Evolutionary conservation across 35 echinoderm and acorn worm species (phyloP), one percentile per base, ranked within the genome.

Genomic region (Nesometra sesokonis): DNA sequence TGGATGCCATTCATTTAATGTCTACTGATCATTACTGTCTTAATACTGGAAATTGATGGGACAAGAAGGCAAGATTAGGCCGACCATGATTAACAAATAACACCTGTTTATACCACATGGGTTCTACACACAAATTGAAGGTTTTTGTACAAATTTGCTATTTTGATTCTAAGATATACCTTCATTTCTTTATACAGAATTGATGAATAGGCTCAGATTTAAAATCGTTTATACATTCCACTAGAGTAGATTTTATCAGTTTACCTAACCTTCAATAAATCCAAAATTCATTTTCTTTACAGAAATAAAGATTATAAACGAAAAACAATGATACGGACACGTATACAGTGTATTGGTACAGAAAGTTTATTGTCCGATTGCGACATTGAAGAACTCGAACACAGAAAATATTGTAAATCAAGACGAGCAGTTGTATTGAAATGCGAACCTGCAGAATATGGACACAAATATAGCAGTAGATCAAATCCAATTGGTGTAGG

Each of bases 351-450:
- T 80, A 76, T 57, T 0, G 94, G 94, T n/a, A 85, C 77, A 0
- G 94, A 97, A 77, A 81, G n/a, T 40, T 32, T 82, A 34, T 36
- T 97, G 9, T 82, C 85, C 23, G 86, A 85, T 32, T 97, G 94
- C 77, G 80, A 77, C 4, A 36, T 93, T 31, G 85, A 90, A 0
- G 83, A 90, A 21, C 57, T 97, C 36, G 88, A 80, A 13, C 80
- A 39, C 33, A 84, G 80, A 32, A 90, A 88, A 87, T 30, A 76
- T 7, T 99, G 96, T 82, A 30, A 77, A 32, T 90, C 89, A 17
- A 37, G 82, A 27, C 52, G 31, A 11, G 92, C 90, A 30, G 96
- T 87, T 5, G 88, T 19, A 3, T 67, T 67, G 21, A 67, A 67
- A 67, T 67, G 52, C 21, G 52, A 67, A 67, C 9, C 52, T 13